Evolutionary conservation across 2,797 vertebrate genomes (phyloP).

Genomic region (Spinus pinus): DNA sequence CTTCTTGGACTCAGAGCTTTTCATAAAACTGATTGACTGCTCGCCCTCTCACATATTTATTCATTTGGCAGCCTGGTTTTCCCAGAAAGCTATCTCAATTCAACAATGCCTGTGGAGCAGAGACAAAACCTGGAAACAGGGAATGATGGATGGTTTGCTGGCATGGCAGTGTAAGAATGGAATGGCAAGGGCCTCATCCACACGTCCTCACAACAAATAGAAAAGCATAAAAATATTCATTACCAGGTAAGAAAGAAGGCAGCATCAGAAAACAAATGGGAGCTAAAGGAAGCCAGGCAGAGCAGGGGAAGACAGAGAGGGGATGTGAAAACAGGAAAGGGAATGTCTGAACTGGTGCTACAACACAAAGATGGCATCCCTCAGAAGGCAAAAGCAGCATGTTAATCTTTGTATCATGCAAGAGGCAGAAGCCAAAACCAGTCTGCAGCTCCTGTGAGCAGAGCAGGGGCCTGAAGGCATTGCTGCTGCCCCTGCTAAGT

Average conservation of each 20-base stretch:
- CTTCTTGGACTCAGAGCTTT: not conserved
- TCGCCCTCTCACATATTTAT: conserved; percentile 21
- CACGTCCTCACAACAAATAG: conserved; percentile 7
- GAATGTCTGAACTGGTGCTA: not conserved
- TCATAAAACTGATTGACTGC: conserved; percentile 30
- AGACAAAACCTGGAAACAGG: conserved; percentile 40
- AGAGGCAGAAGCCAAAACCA: not conserved
- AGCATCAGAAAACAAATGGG: not conserved
- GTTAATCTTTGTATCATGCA: not conserved
- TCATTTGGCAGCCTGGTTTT: conserved; percentile 42
- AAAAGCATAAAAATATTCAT: conserved; percentile 8
- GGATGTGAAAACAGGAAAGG: not conserved
- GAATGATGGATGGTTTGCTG: not conserved
- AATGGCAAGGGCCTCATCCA: conserved; percentile 26
- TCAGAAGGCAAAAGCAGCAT: not conserved
- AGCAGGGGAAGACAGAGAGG: not conserved
- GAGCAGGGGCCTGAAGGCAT: not conserved
- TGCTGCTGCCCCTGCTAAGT: not conserved
- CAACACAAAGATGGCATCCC: not conserved
- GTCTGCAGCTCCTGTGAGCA: not conserved
- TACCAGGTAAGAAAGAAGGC: not conserved
- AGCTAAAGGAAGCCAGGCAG: not conserved
- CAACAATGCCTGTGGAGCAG: conserved; percentile 25
- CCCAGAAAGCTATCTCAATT: conserved; percentile 35
- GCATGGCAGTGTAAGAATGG: conserved; percentile 12